Percentiles rank a stretch among this genome's conserved stretches.
Evolutionary conservation across 2,113 vertebrate species (phyloP).

Genomic region (Odocoileus virginianus): DNA sequence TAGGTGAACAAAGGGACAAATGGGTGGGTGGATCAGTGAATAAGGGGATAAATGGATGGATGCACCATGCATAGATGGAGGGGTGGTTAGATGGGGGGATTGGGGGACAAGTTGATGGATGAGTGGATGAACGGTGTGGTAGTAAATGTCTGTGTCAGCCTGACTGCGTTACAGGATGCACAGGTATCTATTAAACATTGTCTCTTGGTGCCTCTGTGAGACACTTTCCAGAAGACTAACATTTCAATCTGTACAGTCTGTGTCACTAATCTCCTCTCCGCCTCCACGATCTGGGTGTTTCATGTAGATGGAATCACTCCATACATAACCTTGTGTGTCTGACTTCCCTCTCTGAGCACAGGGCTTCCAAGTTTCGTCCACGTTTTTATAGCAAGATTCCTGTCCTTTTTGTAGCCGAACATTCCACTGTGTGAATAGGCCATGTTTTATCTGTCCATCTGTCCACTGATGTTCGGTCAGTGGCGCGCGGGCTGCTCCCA

Average conservation of each 20-base stretch:
- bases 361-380: not conserved
- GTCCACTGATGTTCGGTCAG: fast-evolving
- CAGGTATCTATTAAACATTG: too few species aligned
- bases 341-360: not conserved
- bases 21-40: not conserved
- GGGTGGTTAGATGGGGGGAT: not conserved
- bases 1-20: too few species aligned
- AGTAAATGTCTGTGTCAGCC: not conserved
- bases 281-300: not conserved
- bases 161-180: not conserved
- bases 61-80: not conserved
- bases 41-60: too few species aligned
- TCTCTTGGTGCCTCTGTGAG: not conserved
- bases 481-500: not conserved
- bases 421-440: too few species aligned
- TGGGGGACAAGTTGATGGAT: too few species aligned
- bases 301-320: not conserved
- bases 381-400: fast-evolving
- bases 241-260: not conserved
- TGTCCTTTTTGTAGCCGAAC: not conserved
- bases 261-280: too few species aligned
- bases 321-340: not conserved
- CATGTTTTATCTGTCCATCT: fast-evolving
- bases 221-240: not conserved
- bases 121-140: not conserved